Evolutionary conservation across 2,797 vertebrate species (phyloP), one percentile per base, ranked within the genome.

Genomic region (Helicolenus hilgendorfi): DNA sequence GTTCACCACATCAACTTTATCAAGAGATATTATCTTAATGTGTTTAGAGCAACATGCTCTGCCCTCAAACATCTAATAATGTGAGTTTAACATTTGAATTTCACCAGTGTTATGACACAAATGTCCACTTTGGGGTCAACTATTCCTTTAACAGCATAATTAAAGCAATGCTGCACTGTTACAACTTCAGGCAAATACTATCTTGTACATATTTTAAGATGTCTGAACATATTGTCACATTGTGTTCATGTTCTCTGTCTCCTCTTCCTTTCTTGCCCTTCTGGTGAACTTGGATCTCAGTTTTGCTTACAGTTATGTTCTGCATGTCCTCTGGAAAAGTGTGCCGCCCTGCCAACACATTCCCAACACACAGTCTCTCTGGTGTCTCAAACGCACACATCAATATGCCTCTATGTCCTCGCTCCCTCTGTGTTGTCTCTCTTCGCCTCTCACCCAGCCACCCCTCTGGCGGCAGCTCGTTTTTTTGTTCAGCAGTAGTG

Each of bases 281-380:
- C 33, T 63, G 79, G 2, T 87, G 89, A 93, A 91, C 89, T 82
- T 79, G 45, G 11, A 56, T 88, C 33, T 64, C 38, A 73, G 31
- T 85, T 88, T 86, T 85, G 59, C 72, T 79, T 49, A 70, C 62
- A 80, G 86, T 81, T 69, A 56, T 77, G 41, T 80, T 72, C 41
- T 73, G 20, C 58, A 29, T 65, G 87, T 92, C 87, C 83, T 91
- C 72, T 83, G 70, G 68, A 92, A 92, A 88, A 83, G 59, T 65
- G 60, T 56, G 20, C 69, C 15, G 15, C 71, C 55, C 69, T 77
- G 80, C 83, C 85, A 89, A 75, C 84, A 91, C 76, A 63, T 76
- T 79, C 85, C 67, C 75, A 68, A 62, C 58, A 72, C 72, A 36
- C 63, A 67, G n/a, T 53, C 73, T 91, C 69, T 82, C 71, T 22